Evolutionary conservation across 92 coral and sea anemone species (phyloP), one percentile per base, ranked within the genome.

Genomic region (Siderastrea siderea): DNA sequence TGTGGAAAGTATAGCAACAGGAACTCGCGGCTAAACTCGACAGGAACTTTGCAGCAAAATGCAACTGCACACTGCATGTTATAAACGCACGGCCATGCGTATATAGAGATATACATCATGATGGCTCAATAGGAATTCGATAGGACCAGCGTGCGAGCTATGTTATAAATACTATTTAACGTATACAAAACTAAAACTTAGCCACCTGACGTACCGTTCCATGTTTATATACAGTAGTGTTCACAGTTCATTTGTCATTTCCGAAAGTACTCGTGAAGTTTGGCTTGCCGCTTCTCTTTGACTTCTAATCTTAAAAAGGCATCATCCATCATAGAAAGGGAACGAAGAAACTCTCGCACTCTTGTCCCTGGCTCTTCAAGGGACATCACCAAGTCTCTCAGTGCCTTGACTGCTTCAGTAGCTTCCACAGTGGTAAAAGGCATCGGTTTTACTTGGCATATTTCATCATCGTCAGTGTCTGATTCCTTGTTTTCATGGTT

Each of bases 231-330:
- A n/a, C 59, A 69, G 61, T 60, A 60, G 65, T 60, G 65, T 60
- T 60, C 65, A 60, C 65, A 3, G 16, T 60, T 60, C 65, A 60
- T 60, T 3, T 26, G 60, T 69, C 67, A 63, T 77, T 77, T 77
- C 14, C 68, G 50, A 43, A 67, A 82, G 78, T 82, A 82, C 86
- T 82, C 64, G 77, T 83, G 48, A 83, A 82, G 53, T 69, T 71
- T 83, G 77, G 79, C 67, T 71, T 83, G 79, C 68, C 79, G 50
- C 57, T 83, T 54, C 51, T 71, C 87, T 26, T 83, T 81, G 83
- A 57, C 71, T 78, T 61, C 12, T 11, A 55, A 57, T 4, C 70
- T 78, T 78, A 78, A 57, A 55, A 78, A 78, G 83, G 71, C 49
- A 61, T 78, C 69, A 45, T 68, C 77, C 76, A 68, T 67, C 26